Base-by-base conservation (phyloP, 2,797 vertebrate species). In the Champsocephalus gunnari region DNA sequence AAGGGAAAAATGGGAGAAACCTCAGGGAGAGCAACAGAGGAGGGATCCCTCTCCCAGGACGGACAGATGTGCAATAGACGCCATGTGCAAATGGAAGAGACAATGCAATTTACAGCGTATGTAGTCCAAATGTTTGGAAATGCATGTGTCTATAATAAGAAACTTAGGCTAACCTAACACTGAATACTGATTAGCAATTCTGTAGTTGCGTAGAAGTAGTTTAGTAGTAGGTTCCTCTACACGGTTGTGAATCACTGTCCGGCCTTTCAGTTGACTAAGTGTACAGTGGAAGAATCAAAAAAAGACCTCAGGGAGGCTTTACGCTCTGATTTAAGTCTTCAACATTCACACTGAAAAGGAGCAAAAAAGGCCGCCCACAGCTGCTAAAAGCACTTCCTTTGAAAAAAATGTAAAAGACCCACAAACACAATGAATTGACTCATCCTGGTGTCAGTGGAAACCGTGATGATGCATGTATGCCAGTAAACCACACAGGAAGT, bases 361-460 rank as follows among this genome's bases (percentile, higher is more conserved):
- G 13, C 50, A 68, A 41, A 67, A 66, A 47, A 78, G 62, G 59
- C 73, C 71, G 4, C 82, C 82, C 71, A 80, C 81, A 83, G 72
- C 67, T 83, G 77, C 82, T 81, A 80, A 61, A 89, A 89, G 74
- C 51, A 68, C 64, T 54, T 67, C 62, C 73, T 80, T 62, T 80
- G 60, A 72, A 67, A 74, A 38, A 28, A 28, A 48, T 9, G 34
- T 67, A 48, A 73, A 81, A 50, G 57, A 79, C 48, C 17, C n/a
- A 44, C 66, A 79, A 66, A 73, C 62, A 50, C 1, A 0, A 34
- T 53, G 57, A 38, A 58, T 81, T 78, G 59, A 77, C 43, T 82
- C 58, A 66, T 73, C 3, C 56, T 34, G 16, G 44, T 75, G 63
- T 71, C 57, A 58, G 61, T 47, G 60, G 72, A 61, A 84, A 48